Conservation (phyloP, 2,113 vertebrate species). For the Pterophyllum scalare region DNA sequence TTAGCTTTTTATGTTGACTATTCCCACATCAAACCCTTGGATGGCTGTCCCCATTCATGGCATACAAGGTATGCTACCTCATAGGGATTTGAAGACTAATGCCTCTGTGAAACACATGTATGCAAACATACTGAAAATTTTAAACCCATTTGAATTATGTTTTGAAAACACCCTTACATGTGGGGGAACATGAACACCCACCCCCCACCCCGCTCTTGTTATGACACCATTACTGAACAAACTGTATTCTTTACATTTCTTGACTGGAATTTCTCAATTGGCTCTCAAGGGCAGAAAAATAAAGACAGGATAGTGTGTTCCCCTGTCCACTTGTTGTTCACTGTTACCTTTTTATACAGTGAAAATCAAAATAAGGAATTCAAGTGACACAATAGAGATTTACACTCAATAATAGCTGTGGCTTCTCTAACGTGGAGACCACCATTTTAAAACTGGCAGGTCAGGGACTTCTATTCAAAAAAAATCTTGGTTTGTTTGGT, state of each 20-base stretch:
- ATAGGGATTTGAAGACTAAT: not conserved
- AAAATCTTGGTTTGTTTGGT: not conserved
- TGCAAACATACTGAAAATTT: not conserved
- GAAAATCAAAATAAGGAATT: constrained; percentile 1
- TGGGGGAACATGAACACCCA: not conserved
- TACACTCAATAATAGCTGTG: not conserved
- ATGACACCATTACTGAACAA: not conserved
- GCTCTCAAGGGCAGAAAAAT: not conserved
- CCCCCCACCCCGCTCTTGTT: not conserved
- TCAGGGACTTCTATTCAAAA: not conserved
- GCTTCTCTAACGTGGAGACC: not conserved
- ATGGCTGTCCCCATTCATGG: not conserved
- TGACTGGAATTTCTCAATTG: not conserved
- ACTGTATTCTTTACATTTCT: not conserved
- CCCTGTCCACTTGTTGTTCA: not conserved
- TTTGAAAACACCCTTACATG: not conserved
- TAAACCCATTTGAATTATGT: not conserved
- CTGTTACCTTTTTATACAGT: not conserved
- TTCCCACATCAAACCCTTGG: constrained; percentile 35
- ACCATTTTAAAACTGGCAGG: not conserved
- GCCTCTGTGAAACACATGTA: not conserved
- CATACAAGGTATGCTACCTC: not conserved
- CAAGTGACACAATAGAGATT: not conserved
- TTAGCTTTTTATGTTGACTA: constrained; percentile 33
- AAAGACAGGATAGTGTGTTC: not conserved